Evolutionary conservation across 1,140 invertebrate species (phyloP).

Genomic region (Lordiphosa stackelbergi): DNA sequence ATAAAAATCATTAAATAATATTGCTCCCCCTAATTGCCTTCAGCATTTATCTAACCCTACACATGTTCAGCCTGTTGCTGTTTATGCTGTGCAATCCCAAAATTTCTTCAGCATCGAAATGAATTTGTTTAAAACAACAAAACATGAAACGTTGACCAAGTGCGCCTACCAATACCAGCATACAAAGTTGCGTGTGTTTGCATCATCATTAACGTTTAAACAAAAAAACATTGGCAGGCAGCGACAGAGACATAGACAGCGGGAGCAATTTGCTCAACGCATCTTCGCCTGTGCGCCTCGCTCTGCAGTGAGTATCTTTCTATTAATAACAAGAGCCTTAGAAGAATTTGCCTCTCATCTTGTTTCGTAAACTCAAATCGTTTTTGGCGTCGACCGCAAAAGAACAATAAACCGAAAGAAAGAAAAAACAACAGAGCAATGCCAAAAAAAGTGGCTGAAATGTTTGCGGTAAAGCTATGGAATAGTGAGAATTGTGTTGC

Average conservation of each 20-base stretch:
- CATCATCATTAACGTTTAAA: conserved; percentile 73
- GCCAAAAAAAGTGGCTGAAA: conserved; percentile 34
- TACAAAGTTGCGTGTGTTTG: conserved; percentile 58
- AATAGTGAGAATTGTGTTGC: conserved; percentile 33
- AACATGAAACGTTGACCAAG: conserved; percentile 34
- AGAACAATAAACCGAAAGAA: conserved; percentile 60
- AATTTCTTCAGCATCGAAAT: conserved; percentile 14
- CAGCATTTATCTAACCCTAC: conserved; percentile 20
- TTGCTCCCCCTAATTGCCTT: background rate
- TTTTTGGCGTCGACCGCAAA: conserved; percentile 56
- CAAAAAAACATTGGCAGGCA: conserved; percentile 68
- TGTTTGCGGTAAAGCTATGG: conserved; percentile 50
- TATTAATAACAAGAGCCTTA: conserved; percentile 72
- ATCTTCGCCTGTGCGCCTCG: conserved; percentile 22
- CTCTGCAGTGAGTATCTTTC: conserved; percentile 66
- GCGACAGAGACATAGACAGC: conserved; percentile 16
- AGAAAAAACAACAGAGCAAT: conserved; percentile 16
- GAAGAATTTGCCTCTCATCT: conserved; percentile 64
- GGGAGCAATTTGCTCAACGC: conserved; percentile 13
- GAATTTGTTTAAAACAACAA: conserved; percentile 37
- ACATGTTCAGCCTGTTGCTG: conserved; percentile 26
- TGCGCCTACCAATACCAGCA: conserved; percentile 26
- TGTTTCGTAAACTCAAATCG: conserved; percentile 49
- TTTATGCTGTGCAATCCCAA: conserved; percentile 13
- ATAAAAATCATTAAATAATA: background rate